Base-by-base conservation (phyloP, 1,140 invertebrate genomes). In the Temnothorax curvispinosus region DNA sequence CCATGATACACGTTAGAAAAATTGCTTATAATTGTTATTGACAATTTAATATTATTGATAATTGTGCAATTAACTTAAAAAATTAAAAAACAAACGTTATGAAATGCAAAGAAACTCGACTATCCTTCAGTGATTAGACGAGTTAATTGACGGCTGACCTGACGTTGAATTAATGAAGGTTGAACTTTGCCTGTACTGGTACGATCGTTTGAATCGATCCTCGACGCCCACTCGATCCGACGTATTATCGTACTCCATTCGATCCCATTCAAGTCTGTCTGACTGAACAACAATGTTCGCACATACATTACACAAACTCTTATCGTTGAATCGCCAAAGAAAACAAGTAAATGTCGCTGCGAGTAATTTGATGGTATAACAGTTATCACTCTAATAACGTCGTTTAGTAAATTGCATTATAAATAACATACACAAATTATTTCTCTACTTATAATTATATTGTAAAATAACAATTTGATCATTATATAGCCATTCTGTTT, bases 101-200 rank as follows among this genome's bases (percentile, higher is more conserved):
- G 1, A 58, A 44, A 13, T 44, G 1, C 11, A 58, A 9, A 8
- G 13, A 56, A 71, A 13, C 6, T 54, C 21, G 15, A 44, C 4
- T n/a, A 58, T 21, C 56, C 11, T 27, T 60, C 21, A 3, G 4
- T 11, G 21, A 56, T 67, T 35, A 52, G 18, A 11, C 15, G 47
- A 71, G 8, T 81, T 71, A 81, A 81, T 71, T 71, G 38, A 71
- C 21, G 21, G 15, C n/a, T 41, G 65, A 58, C 8, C 78, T 32
- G 50, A 27, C 47, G 82, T 86, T 67, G 64, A 77, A 87, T 90
- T 86, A 90, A 90, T 78, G 89, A 82, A 75, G 75, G 54, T 50
- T 86, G 81, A 88, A 80, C 87, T 88, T 85, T 88, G 81, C 54
- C 60, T 62, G 44, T 86, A 38, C 54, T 27, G 35, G 35, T 32